Conservation (phyloP, 2,888 invertebrate species). For the Notocelia uddmanniana region DNA sequence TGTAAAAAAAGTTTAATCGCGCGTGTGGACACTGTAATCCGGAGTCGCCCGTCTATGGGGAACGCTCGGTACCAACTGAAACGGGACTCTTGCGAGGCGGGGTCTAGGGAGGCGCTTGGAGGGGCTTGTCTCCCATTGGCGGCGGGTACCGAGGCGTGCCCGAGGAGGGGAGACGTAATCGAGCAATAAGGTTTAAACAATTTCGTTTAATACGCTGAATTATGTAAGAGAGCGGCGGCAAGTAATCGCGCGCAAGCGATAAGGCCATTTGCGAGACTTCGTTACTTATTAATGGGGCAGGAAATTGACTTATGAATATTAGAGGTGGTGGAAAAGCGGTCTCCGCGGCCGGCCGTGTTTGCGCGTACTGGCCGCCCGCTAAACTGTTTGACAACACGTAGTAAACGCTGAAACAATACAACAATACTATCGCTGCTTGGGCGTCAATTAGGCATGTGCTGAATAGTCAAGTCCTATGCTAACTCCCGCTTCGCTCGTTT, state of each 20-base stretch:
- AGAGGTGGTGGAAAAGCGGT: slow-evolving; percentile 82
- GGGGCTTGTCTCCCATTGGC: slow-evolving; percentile 72
- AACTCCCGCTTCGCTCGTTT: not conserved
- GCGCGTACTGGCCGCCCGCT: slow-evolving; percentile 75
- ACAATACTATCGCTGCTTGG: slow-evolving; percentile 13
- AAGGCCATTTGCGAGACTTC: slow-evolving; percentile 86
- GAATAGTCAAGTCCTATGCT: not conserved
- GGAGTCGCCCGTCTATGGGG: slow-evolving; percentile 43
- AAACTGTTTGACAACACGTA: slow-evolving; percentile 69
- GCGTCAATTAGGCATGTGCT: slow-evolving; percentile 1
- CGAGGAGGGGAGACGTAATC: slow-evolving; percentile 83
- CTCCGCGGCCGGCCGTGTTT: slow-evolving; percentile 76
- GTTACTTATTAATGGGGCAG: slow-evolving; percentile 86
- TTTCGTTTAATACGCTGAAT: slow-evolving; percentile 87
- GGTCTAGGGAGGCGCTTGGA: slow-evolving; percentile 58
- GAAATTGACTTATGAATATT: slow-evolving; percentile 87
- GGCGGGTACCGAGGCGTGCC: slow-evolving; percentile 80
- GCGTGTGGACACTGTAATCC: slow-evolving; percentile 62
- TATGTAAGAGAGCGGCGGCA: slow-evolving; percentile 86
- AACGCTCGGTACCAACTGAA: slow-evolving; percentile 61
- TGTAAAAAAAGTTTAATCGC: slow-evolving; percentile 42
- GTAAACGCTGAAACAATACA: slow-evolving; percentile 24
- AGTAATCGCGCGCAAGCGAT: slow-evolving; percentile 86
- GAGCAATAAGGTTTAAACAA: slow-evolving; percentile 87
- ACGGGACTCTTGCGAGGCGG: slow-evolving; percentile 65